Evolutionary conservation across 2,888 invertebrate genomes (phyloP).

Genomic region (Cenopis cana): DNA sequence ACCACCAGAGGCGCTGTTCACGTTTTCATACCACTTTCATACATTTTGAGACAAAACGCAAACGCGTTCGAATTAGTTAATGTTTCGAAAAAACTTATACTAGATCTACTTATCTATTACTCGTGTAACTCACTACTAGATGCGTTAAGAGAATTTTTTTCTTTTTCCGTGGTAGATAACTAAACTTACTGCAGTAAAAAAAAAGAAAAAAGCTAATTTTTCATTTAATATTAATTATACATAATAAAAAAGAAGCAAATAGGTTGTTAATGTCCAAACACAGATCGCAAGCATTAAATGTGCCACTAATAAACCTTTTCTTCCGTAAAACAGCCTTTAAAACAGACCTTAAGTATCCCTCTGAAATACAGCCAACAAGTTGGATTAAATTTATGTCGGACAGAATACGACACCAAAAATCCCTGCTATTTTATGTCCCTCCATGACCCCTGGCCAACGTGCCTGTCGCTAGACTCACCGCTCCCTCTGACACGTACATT

Average conservation of each 20-base stretch:
- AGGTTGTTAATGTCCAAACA: conserved; percentile 11
- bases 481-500: conserved; percentile 36
- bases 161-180: not conserved
- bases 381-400: conserved; percentile 43
- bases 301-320: conserved; percentile 18
- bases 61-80: too few relatives aligned
- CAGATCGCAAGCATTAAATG: conserved; percentile 13
- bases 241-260: not conserved
- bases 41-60: too few relatives aligned
- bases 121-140: not conserved
- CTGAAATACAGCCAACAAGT: conserved; percentile 40
- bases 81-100: too few relatives aligned
- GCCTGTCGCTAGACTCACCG: conserved; percentile 29
- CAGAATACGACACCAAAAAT: conserved; percentile 43
- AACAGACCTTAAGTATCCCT: conserved; percentile 33
- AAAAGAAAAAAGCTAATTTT: too few relatives aligned
- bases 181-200: too few relatives aligned
- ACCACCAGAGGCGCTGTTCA: too few relatives aligned
- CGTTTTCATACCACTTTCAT: too few relatives aligned
- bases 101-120: too few relatives aligned
- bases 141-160: not conserved
- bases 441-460: conserved; percentile 42
- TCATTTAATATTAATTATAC: not conserved
- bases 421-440: conserved; percentile 43
- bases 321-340: conserved; percentile 22